Percentiles rank a stretch among this genome's conserved stretches.
phyloP scores from a whole-genome alignment of 2,797 vertebrate species.

The Dermochelys coriacea region DNA sequence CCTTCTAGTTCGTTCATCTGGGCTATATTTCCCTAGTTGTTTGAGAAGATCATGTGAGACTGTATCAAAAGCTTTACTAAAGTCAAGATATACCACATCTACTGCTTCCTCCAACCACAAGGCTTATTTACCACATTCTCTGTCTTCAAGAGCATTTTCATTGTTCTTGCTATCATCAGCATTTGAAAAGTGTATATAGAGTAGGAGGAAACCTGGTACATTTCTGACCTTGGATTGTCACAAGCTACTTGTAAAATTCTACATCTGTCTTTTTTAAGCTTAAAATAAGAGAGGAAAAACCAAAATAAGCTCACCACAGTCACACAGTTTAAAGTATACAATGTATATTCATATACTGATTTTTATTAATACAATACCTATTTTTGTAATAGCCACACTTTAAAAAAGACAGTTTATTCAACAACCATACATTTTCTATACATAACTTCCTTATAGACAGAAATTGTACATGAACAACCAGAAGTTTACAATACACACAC shows the following conservation, averaged over 20 bases:
- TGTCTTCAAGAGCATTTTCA: not conserved
- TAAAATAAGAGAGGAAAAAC: not conserved
- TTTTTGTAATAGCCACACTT: not conserved
- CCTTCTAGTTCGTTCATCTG: not conserved
- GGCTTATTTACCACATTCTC: not conserved
- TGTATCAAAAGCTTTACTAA: not conserved
- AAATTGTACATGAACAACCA: not conserved
- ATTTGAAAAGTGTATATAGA: not conserved
- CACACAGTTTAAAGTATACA: not conserved
- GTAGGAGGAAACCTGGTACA: not conserved
- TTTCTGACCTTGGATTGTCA: not conserved
- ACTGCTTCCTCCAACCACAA: not conserved
- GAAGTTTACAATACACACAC: conserved; percentile 8
- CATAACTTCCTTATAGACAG: not conserved
- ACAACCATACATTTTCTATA: not conserved
- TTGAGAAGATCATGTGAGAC: not conserved
- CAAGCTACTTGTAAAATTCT: not conserved
- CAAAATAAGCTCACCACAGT: not conserved
- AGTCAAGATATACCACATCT: not conserved
- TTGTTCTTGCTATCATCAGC: not conserved
- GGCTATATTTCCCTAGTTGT: not conserved
- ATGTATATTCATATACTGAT: not conserved
- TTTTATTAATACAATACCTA: not conserved
- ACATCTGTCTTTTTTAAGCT: not conserved
- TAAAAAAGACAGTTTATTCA: conserved; percentile 51